Conservation (phyloP, 2,888 invertebrate species). For the Andrena praecox region DNA sequence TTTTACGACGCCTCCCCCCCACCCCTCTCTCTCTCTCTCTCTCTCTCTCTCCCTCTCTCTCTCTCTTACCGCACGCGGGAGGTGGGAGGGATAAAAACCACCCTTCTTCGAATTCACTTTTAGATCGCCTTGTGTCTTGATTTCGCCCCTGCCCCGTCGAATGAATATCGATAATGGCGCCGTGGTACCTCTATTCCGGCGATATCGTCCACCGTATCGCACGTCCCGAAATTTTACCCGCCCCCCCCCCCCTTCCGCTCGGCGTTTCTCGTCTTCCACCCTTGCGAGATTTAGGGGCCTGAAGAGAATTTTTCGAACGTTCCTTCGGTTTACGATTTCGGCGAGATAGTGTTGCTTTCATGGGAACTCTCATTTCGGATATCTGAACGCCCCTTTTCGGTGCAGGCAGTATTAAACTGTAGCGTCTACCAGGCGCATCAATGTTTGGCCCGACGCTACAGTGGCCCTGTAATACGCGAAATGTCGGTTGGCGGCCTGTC, state of each 20-base stretch:
- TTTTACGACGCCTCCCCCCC: slow-evolving; percentile 53
- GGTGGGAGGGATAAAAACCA: slow-evolving; percentile 3
- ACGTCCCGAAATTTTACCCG: neutral
- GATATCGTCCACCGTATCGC: neutral
- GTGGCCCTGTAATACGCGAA: neutral
- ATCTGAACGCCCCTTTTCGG: neutral
- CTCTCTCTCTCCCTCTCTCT: slow-evolving; percentile 3
- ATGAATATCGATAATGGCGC: slow-evolving; percentile 43
- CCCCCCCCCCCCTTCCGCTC: neutral
- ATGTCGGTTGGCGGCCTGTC: neutral
- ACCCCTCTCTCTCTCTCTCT: too few species aligned
- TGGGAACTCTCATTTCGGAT: neutral
- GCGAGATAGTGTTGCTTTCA: neutral
- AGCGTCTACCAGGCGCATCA: neutral
- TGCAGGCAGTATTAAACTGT: neutral
- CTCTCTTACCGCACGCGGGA: slow-evolving; percentile 5
- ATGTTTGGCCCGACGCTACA: neutral
- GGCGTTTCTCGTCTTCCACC: neutral
- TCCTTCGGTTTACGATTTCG: neutral
- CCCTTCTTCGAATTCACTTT: slow-evolving; percentile 31
- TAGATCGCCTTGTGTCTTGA: slow-evolving; percentile 48
- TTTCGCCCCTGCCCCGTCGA: slow-evolving; percentile 27
- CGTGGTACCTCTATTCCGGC: neutral
- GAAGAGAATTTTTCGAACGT: too few species aligned
- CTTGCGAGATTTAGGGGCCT: neutral